phyloP scores from a whole-genome alignment of 2,797 vertebrate species.

The Anniella stebbinsi region DNA sequence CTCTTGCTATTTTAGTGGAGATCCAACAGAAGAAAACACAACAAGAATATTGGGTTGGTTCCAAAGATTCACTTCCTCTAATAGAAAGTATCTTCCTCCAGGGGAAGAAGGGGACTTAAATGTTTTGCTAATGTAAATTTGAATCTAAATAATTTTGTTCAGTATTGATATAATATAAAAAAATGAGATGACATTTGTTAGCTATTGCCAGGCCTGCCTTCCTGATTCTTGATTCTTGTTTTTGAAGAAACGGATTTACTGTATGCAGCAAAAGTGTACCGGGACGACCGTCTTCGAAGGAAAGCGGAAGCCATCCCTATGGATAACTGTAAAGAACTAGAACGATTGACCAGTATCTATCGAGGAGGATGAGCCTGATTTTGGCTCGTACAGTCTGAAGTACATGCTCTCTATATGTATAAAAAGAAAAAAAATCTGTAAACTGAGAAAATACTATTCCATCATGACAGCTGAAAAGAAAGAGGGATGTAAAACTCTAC shows the following conservation, averaged over 20 bases:
- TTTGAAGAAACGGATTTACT: slow-evolving; percentile 92
- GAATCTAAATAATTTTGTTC: neutral
- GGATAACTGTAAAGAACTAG: slow-evolving; percentile 97
- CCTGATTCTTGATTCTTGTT: slow-evolving; percentile 40
- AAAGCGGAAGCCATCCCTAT: slow-evolving; percentile 96
- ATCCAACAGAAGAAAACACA: neutral
- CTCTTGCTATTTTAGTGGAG: neutral
- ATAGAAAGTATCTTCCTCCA: no score
- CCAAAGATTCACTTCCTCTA: neutral
- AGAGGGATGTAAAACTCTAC: slow-evolving; percentile 77
- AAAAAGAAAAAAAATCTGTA: slow-evolving; percentile 59
- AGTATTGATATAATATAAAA: neutral
- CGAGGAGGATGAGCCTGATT: slow-evolving; percentile 88
- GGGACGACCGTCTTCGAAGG: slow-evolving; percentile 91
- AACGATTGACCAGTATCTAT: slow-evolving; percentile 93
- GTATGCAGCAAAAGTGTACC: slow-evolving; percentile 95
- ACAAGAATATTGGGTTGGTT: neutral
- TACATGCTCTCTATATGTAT: slow-evolving; percentile 50
- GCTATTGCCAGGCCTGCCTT: neutral
- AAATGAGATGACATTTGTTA: neutral
- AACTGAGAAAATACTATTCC: slow-evolving; percentile 76
- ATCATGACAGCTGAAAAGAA: slow-evolving; percentile 73
- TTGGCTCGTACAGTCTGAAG: neutral
- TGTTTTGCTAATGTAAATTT: neutral
- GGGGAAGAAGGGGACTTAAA: no score